Evolutionary conservation across 2,113 vertebrate genomes (phyloP).

Genomic region (Oxyruncus cristatus): DNA sequence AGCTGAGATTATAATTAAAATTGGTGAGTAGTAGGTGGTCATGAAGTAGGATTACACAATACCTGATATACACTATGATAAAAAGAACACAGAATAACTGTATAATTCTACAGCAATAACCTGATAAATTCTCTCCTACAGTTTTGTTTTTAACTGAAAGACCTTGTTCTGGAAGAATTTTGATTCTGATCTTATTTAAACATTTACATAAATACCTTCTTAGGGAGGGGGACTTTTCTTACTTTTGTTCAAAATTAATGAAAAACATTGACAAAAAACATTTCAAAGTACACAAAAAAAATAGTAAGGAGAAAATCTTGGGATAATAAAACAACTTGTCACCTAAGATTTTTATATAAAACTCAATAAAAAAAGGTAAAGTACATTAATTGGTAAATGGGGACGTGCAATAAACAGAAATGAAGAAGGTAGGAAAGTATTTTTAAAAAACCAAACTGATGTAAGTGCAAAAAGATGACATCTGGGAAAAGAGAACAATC

Average conservation of each 20-base stretch:
- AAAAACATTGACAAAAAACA: not conserved
- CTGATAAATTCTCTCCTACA: not conserved
- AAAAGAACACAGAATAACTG: not conserved
- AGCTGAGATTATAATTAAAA: not conserved
- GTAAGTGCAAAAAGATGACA: not conserved
- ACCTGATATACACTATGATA: not conserved
- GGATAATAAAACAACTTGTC: not conserved
- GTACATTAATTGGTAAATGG: not conserved
- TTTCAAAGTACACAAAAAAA: not conserved
- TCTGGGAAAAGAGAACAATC: not conserved
- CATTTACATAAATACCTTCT: not conserved
- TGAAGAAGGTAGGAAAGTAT: not conserved
- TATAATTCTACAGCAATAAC: not conserved
- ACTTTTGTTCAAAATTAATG: not conserved
- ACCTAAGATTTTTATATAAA: too few species aligned
- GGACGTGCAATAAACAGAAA: not conserved
- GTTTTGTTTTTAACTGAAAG: not conserved
- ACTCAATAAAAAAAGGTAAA: not conserved
- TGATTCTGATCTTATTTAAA: not conserved
- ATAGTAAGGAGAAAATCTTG: not conserved
- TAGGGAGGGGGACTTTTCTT: not conserved
- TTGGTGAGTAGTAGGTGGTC: not conserved
- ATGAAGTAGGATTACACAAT: not conserved
- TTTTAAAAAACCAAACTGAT: not conserved
- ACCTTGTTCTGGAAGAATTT: not conserved